These are phyloP conservation scores for Bergia puertoricense DNA, from an alignment of 92 coral and sea anemone genomes.

Conservation along the genomic window DNA sequence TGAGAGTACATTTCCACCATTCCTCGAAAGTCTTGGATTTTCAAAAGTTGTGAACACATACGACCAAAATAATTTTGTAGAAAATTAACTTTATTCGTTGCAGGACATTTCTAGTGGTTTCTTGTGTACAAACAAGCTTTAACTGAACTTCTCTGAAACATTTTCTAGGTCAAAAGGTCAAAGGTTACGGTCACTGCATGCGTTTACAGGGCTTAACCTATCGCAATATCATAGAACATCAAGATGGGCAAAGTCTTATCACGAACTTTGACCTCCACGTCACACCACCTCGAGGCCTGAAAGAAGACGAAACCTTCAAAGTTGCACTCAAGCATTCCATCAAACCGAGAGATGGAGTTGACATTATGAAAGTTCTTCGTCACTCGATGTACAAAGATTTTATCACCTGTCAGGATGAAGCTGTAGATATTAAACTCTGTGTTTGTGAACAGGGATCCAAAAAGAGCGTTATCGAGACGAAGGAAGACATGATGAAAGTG, in stretches of 20 bases:
- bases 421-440: constrained; percentile 81
- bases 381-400: constrained; percentile 45
- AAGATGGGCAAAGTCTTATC: constrained; percentile 24
- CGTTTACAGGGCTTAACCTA: constrained; percentile 25
- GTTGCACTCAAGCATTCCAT: constrained; percentile 41
- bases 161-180: constrained; percentile 22
- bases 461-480: constrained; percentile 16
- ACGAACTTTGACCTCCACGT: constrained; percentile 37
- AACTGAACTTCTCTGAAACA: neutral
- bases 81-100: neutral
- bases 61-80: too few relatives aligned
- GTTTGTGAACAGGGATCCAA: constrained; percentile 52
- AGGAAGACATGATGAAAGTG: constrained; percentile 32
- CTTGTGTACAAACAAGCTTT: neutral
- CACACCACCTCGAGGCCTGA: constrained; percentile 15
- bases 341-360: constrained; percentile 29
- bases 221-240: constrained; percentile 29
- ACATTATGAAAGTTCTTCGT: constrained; percentile 16
- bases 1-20: too few relatives aligned
- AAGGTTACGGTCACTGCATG: constrained; percentile 39
- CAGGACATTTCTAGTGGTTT: neutral
- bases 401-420: constrained; percentile 60
- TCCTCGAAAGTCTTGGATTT: too few relatives aligned
- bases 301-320: constrained; percentile 31
- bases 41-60: too few relatives aligned